Conservation (phyloP, 2,888 invertebrate genomes). For the Watsonalla binaria region DNA sequence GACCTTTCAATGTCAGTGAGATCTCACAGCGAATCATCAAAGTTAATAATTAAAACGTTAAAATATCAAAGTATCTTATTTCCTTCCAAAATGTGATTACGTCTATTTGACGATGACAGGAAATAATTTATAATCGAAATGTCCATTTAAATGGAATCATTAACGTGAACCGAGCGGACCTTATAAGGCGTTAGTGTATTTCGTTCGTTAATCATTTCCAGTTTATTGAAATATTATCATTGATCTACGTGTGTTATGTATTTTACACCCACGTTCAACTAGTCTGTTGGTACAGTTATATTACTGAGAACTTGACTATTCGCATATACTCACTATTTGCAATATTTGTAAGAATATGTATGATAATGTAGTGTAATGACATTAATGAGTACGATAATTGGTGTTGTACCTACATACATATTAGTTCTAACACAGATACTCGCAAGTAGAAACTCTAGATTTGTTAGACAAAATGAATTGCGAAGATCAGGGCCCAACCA, state of each 20-base stretch:
- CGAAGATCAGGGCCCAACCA: no score
- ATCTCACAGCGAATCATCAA: conserved; percentile 50
- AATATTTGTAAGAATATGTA: not conserved
- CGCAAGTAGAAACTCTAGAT: no score
- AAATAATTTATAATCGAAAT: conserved; percentile 33
- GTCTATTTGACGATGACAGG: conserved; percentile 35
- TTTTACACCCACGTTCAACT: conserved; percentile 32
- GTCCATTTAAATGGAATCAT: conserved; percentile 32
- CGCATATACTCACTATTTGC: not conserved
- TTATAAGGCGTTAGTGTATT: conserved; percentile 38
- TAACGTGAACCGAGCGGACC: conserved; percentile 30
- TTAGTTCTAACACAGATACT: no score
- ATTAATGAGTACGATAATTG: not conserved
- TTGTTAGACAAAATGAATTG: no score
- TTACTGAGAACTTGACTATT: not conserved
- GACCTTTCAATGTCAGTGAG: conserved; percentile 71
- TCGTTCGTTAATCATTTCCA: conserved; percentile 30
- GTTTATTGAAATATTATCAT: conserved; percentile 31
- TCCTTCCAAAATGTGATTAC: conserved; percentile 35
- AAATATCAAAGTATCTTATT: conserved; percentile 37
- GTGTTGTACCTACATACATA: no score
- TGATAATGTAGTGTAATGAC: not conserved
- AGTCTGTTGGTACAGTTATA: conserved; percentile 8
- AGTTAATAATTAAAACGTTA: conserved; percentile 40
- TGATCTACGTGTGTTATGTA: conserved; percentile 28